These are phyloP conservation scores for Megalurothrips usitatus DNA, from an alignment of 2,888 invertebrate genomes.

Conservation along the genomic window DNA sequence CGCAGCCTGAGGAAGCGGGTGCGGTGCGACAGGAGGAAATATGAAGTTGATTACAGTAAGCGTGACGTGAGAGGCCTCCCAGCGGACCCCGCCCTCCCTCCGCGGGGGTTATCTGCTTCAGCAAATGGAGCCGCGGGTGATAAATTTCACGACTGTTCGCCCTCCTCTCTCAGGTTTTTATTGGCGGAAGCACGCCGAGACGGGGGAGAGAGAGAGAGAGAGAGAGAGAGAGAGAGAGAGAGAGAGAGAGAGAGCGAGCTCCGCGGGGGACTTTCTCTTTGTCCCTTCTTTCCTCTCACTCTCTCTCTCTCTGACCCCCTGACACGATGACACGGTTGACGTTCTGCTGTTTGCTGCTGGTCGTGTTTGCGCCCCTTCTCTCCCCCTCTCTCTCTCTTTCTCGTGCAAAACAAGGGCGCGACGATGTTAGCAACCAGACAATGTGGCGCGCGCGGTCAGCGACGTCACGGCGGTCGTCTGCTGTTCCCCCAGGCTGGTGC, in stretches of 20 bases:
- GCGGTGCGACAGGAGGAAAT: conserved; percentile 13
- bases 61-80: neutral
- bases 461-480: too few species aligned
- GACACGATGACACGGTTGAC: too few species aligned
- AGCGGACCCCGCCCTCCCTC: neutral
- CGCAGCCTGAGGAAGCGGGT: neutral
- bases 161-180: too few species aligned
- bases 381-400: neutral
- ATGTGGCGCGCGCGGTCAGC: too few species aligned
- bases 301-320: neutral
- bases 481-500: too few species aligned
- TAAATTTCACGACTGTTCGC: too few species aligned
- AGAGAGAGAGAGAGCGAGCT: neutral
- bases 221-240: neutral
- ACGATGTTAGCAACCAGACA: too few species aligned
- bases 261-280: neutral
- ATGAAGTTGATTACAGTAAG: conserved; percentile 7
- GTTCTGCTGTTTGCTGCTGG: too few species aligned
- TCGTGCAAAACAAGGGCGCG: neutral
- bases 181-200: neutral
- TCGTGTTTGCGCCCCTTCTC: neutral
- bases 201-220: neutral
- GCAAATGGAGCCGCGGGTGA: too few species aligned
- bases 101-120: too few species aligned
- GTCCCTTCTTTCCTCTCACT: neutral